These are phyloP conservation scores for Coleophora flavipennella DNA, from an alignment of 2,888 invertebrate genomes.

Conservation along the genomic window DNA sequence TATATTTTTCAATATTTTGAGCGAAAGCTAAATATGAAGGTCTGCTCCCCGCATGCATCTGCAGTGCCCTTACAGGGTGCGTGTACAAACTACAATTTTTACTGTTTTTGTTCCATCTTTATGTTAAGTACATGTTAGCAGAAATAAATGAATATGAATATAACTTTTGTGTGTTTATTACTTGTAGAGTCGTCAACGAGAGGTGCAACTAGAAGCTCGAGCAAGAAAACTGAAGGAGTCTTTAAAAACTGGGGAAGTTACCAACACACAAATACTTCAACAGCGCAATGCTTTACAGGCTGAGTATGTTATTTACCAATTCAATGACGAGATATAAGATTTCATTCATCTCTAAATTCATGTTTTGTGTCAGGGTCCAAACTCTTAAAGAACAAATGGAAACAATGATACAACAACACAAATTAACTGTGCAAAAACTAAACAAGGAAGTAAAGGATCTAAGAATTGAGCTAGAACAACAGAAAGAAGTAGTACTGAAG, in stretches of 20 bases:
- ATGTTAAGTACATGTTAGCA: too few relatives aligned
- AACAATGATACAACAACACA: constrained; percentile 35
- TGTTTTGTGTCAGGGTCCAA: constrained; percentile 29
- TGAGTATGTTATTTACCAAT: constrained; percentile 34
- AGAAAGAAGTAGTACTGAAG: constrained; percentile 25
- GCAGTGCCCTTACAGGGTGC: too few relatives aligned
- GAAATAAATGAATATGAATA: not conserved
- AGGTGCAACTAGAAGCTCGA: constrained; percentile 54
- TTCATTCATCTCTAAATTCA: too few relatives aligned
- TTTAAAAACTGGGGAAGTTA: constrained; percentile 55
- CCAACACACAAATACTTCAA: constrained; percentile 44
- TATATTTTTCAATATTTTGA: not conserved
- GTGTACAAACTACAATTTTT: too few relatives aligned
- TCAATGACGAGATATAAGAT: not conserved
- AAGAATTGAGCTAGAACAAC: constrained; percentile 33
- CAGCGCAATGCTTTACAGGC: constrained; percentile 46
- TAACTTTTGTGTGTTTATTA: not conserved
- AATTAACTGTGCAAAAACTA: constrained; percentile 35
- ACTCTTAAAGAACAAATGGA: constrained; percentile 48
- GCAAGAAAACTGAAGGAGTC: constrained; percentile 60
- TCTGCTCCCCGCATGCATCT: too few relatives aligned
- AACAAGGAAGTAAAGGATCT: constrained; percentile 40
- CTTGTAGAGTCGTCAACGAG: constrained; percentile 54
- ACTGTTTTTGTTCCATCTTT: too few relatives aligned
- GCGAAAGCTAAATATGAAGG: not conserved